phyloP scores from a whole-genome alignment of 2,113 vertebrate species.

The Zingel zingel region DNA sequence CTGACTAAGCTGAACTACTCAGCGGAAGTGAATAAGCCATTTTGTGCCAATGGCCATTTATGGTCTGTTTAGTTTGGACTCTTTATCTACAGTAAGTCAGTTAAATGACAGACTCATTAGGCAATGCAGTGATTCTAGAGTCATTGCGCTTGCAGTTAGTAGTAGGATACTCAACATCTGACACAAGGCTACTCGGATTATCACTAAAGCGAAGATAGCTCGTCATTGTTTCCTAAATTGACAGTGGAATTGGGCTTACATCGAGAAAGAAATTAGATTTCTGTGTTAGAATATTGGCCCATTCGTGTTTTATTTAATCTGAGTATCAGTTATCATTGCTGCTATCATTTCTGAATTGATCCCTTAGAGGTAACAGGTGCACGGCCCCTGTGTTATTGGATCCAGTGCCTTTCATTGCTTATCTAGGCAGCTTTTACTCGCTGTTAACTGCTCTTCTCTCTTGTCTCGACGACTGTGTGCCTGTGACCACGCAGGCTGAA shows the following conservation, averaged over 20 bases:
- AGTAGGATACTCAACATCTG: conserved; percentile 20
- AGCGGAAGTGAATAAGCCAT: conserved; percentile 58
- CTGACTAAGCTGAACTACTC: conserved; percentile 45
- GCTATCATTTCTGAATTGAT: conserved; percentile 58
- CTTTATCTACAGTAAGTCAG: conserved; percentile 42
- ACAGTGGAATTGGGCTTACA: conserved; percentile 25
- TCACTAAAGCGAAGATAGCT: conserved; percentile 28
- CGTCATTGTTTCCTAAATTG: conserved; percentile 43
- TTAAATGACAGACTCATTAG: conserved; percentile 56
- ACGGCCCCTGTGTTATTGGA: conserved; percentile 48
- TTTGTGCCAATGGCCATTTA: conserved; percentile 63
- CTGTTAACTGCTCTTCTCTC: conserved; percentile 23
- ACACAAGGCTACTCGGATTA: conserved; percentile 6
- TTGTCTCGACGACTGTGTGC: conserved; percentile 14
- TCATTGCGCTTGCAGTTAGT: conserved; percentile 29
- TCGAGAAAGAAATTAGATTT: conserved; percentile 49
- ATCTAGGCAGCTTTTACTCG: conserved; percentile 21
- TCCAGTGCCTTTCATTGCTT: conserved; percentile 44
- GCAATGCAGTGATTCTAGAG: conserved; percentile 40
- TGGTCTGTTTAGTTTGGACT: conserved; percentile 61
- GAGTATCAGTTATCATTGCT: conserved; percentile 54
- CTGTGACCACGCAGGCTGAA: conserved; percentile 24
- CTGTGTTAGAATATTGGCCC: conserved; percentile 32
- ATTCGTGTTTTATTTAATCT: conserved; percentile 56
- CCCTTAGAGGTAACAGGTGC: conserved; percentile 37